These are phyloP conservation scores for Leptonema lineaticorne DNA, from an alignment of 1,140 invertebrate genomes.

Conservation along the genomic window DNA sequence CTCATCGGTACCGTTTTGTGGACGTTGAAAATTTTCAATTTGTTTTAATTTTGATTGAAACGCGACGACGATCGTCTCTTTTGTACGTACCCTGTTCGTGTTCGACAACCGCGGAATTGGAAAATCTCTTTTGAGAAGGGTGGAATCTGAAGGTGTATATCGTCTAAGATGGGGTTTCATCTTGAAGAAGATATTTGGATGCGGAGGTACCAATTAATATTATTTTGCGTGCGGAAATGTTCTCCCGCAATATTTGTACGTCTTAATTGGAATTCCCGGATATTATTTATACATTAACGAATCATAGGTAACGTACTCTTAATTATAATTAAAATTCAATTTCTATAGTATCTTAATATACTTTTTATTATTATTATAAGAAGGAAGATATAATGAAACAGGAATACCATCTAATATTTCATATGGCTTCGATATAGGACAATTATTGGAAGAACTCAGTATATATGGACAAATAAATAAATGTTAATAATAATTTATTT, in stretches of 20 bases:
- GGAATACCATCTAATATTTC: no score
- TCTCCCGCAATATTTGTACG: background rate
- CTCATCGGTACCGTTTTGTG: no score
- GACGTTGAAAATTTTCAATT: constrained; percentile 34
- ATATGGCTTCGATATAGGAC: no score
- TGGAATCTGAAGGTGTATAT: background rate
- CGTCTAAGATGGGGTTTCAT: background rate
- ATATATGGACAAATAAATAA: no score
- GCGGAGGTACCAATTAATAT: no score
- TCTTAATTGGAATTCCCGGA: background rate
- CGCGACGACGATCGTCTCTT: background rate
- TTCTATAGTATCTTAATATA: no score
- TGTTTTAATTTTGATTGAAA: constrained; percentile 37
- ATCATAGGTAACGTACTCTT: no score
- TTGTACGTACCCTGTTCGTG: background rate
- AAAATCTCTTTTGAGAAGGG: background rate
- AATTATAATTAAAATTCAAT: no score
- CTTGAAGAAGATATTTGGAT: background rate
- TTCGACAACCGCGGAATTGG: background rate
- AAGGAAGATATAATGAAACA: no score
- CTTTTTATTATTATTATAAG: no score
- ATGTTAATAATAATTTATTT: no score
- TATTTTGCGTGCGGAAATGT: background rate
- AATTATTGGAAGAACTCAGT: no score
- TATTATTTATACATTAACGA: background rate